Conservation (phyloP, 2,888 invertebrate species). For the Callyntrura guangdongensis region DNA sequence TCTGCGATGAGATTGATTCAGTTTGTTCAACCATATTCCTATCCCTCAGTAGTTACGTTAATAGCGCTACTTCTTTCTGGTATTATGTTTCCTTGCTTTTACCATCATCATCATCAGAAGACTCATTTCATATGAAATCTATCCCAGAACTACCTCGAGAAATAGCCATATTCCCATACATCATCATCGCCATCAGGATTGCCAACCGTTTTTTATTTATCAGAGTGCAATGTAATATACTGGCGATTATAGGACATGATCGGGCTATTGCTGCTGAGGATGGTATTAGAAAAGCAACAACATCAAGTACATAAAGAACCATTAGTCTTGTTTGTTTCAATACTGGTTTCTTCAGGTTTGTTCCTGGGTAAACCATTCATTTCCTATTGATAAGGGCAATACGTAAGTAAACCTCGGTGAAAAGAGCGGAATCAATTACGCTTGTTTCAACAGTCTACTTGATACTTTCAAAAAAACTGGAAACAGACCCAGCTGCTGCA, state of each 20-base stretch:
- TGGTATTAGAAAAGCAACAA: neutral
- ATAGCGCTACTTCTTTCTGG: conserved; percentile 14
- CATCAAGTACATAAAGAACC: neutral
- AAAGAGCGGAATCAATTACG: conserved; percentile 68
- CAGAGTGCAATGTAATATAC: conserved; percentile 36
- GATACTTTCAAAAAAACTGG: conserved; percentile 10
- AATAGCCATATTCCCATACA: conserved; percentile 14
- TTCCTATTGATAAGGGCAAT: neutral
- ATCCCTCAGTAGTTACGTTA: conserved; percentile 29
- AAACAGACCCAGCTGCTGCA: conserved; percentile 36
- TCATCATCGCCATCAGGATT: conserved; percentile 37
- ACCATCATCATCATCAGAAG: conserved; percentile 19
- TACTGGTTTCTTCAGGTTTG: neutral
- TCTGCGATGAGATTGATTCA: conserved; percentile 68
- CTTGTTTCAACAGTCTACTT: conserved; percentile 59
- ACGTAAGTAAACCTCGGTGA: neutral
- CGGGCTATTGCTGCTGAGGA: neutral
- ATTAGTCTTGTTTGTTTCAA: neutral
- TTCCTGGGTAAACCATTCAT: neutral
- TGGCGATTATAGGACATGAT: conserved; percentile 25
- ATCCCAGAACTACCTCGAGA: conserved; percentile 5
- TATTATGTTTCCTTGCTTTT: conserved; percentile 34
- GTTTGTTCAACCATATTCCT: conserved; percentile 64
- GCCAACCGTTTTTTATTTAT: conserved; percentile 5
- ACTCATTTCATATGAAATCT: neutral